Conservation (phyloP, 1,140 invertebrate species). For the Bicyclus anynana region DNA sequence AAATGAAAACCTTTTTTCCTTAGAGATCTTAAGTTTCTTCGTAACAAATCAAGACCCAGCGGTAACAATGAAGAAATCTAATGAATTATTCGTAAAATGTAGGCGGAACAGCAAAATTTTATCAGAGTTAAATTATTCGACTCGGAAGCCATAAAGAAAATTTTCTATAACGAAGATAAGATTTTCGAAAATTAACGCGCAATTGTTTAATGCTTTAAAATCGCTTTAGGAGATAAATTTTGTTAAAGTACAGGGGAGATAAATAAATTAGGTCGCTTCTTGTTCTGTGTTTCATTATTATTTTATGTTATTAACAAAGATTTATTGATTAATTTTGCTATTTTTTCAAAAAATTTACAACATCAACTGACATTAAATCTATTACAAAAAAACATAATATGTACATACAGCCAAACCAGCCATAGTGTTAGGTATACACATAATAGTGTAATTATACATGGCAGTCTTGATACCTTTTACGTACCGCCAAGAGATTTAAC, state of each 20-base stretch:
- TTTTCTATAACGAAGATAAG: constrained; percentile 32
- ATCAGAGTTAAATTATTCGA: constrained; percentile 36
- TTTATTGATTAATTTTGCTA: too few relatives aligned
- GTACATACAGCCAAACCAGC: too few relatives aligned
- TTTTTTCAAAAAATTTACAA: too few relatives aligned
- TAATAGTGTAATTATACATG: too few relatives aligned
- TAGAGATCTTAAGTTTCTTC: too few relatives aligned
- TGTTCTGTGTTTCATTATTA: neutral
- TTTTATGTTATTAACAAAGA: too few relatives aligned
- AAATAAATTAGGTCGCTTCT: neutral
- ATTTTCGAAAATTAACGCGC: constrained; percentile 29
- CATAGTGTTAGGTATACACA: too few relatives aligned
- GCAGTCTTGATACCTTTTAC: too few relatives aligned
- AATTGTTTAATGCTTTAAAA: constrained; percentile 35
- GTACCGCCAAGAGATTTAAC: too few relatives aligned
- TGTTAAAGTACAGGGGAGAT: constrained; percentile 1
- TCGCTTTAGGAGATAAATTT: constrained; percentile 10
- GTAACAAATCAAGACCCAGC: constrained; percentile 9
- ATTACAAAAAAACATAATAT: too few relatives aligned
- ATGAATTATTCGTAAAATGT: constrained; percentile 28
- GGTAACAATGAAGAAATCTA: constrained; percentile 22
- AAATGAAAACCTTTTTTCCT: too few relatives aligned
- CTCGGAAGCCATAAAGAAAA: constrained; percentile 39
- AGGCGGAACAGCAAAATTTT: constrained; percentile 25
- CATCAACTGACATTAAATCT: too few relatives aligned